Percentiles rank a stretch among this genome's conserved stretches.
Conservation (phyloP, 2,888 invertebrate species). For the Zaprionus obscuricornis region DNA sequence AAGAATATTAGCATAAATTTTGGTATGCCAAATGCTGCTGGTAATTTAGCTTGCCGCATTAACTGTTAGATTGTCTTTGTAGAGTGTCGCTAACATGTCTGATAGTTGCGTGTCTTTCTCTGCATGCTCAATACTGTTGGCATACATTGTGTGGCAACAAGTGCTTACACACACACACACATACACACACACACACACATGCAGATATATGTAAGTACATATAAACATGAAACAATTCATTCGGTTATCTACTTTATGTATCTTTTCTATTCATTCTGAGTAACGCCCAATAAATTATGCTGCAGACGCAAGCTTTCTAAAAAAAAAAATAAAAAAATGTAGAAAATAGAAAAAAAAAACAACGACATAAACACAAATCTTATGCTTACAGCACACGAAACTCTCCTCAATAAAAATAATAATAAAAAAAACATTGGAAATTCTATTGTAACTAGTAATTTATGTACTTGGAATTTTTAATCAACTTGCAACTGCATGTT, state of each 20-base stretch:
- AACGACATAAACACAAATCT: too few species aligned
- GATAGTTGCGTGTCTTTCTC: too few species aligned
- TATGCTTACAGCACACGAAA: too few species aligned
- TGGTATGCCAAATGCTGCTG: conserved; percentile 21
- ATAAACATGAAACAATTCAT: too few species aligned
- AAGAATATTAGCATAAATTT: conserved; percentile 46
- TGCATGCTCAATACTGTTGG: conserved; percentile 41
- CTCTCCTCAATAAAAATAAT: too few species aligned
- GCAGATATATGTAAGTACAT: background rate
- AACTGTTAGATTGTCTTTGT: too few species aligned
- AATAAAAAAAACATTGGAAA: too few species aligned
- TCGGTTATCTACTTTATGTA: conserved; percentile 36
- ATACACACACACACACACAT: conserved; percentile 2
- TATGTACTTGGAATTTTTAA: too few species aligned
- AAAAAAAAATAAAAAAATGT: conserved; percentile 36
- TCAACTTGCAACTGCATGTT: too few species aligned
- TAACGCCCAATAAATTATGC: conserved; percentile 76
- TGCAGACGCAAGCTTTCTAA: conserved; percentile 68
- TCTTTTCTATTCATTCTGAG: conserved; percentile 67
- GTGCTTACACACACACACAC: conserved; percentile 13
- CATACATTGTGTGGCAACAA: conserved; percentile 33
- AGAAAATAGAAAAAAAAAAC: conserved; percentile 16
- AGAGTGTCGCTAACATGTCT: too few species aligned
- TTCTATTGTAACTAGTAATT: too few species aligned
- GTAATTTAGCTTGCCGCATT: too few species aligned